These are phyloP conservation scores for Heterotilapia buettikoferi DNA, from an alignment of 2,113 vertebrate species.

Conservation along the genomic window DNA sequence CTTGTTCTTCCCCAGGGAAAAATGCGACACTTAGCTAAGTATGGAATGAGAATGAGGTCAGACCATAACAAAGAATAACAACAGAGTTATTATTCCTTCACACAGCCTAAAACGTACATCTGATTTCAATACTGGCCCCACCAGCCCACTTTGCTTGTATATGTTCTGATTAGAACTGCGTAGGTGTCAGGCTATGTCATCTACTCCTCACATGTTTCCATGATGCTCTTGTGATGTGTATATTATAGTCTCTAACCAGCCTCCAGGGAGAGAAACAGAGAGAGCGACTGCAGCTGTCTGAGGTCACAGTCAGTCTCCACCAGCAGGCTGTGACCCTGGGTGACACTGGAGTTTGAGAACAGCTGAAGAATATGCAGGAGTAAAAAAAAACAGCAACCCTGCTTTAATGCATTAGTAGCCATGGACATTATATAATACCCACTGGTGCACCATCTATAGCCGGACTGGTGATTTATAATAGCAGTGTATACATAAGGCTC, in stretches of 20 bases:
- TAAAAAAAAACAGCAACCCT: constrained; percentile 3
- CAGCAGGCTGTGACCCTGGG: constrained; percentile 25
- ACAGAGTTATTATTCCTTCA: not conserved
- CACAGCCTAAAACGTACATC: not conserved
- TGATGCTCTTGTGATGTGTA: constrained; percentile 11
- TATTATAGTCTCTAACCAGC: not conserved
- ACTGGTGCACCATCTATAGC: not conserved
- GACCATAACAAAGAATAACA: not conserved
- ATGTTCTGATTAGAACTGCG: not conserved
- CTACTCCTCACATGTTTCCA: not conserved
- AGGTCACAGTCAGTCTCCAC: constrained; percentile 17
- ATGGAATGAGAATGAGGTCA: not conserved
- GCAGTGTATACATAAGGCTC: not conserved
- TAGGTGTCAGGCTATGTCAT: not conserved
- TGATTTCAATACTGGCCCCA: constrained; percentile 1
- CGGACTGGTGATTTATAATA: not conserved
- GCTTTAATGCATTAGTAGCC: constrained; percentile 16
- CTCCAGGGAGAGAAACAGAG: not conserved
- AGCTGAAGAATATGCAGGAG: constrained; percentile 44
- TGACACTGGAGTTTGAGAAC: constrained; percentile 32
- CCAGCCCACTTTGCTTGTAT: not conserved
- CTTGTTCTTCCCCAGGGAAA: not conserved
- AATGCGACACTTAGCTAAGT: not conserved
- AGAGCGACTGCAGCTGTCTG: constrained; percentile 46
- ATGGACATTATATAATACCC: constrained; percentile 41